Evolutionary conservation across 2,888 invertebrate species (phyloP), one percentile per base, ranked within the genome.

Genomic region (Nowickia ferox): DNA sequence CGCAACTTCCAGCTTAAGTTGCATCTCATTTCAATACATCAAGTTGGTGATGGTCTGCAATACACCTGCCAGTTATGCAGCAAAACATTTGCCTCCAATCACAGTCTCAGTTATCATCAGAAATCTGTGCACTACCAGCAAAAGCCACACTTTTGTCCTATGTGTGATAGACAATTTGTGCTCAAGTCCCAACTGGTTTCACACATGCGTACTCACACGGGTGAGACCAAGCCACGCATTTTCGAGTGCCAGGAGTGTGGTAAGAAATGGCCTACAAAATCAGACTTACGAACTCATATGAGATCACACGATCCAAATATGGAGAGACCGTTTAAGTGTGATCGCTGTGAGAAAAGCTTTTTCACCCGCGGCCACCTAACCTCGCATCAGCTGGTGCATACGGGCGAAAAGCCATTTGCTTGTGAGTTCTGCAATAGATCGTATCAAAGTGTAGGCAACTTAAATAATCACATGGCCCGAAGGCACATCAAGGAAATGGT

Each of bases 381-480:
- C 48, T 90, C 91, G 0, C 92, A 92, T 38, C 87, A 88, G 15
- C 82, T 92, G 74, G 91, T 90, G 15, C 92, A 92, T 77, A 92
- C 91, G 6, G 92, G 92, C 0, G 91, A 91, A 81, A 91, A 91
- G 71, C 92, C 92, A 9, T 92, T 89, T 19, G 79, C 81, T 4
- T 92, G 92, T 53, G 87, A 81, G 0, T 88, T 89, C 63, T 92
- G 92, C 38, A 87, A 88, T 17, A 88, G 88, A 80, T 88, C 89
- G 8, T 91, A 90, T 79, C 92, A 91, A 79, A 91, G 91, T 78
- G 88, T 91, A 11, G 91, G 91, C 1, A 92, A 91, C 88, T 88
- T 91, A 2, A 91, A 91, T 69, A 90, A 89, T 87, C 92, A 91
- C 77, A 88, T 88, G 78, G 65, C 88, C 17, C 88, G 90, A 9